Conservation (phyloP, 2,888 invertebrate species). For the Malthinus seriepunctatus region DNA sequence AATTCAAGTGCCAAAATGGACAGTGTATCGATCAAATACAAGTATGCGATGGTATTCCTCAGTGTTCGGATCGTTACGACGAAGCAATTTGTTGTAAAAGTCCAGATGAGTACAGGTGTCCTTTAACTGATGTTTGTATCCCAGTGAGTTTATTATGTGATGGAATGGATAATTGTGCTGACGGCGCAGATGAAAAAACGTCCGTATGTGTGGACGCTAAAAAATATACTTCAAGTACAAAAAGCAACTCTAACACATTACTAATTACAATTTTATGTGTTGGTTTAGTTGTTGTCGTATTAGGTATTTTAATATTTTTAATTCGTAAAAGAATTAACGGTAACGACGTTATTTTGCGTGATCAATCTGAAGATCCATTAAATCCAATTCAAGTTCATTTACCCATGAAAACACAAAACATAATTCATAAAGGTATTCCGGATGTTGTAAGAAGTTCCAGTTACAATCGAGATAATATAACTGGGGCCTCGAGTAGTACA, state of each 20-base stretch:
- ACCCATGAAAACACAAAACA: conserved; percentile 43
- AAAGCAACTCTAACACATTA: conserved; percentile 28
- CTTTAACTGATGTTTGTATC: conserved; percentile 74
- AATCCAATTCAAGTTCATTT: conserved; percentile 57
- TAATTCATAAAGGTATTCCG: conserved; percentile 54
- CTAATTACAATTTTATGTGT: conserved; percentile 61
- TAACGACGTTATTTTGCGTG: conserved; percentile 53
- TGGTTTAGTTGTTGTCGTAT: conserved; percentile 60
- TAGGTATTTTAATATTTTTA: conserved; percentile 44
- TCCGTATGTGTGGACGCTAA: conserved; percentile 61
- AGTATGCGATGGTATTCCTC: conserved; percentile 48
- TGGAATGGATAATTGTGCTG: conserved; percentile 76
- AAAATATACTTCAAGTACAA: conserved; percentile 51
- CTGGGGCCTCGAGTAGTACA: conserved; percentile 69
- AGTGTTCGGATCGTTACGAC: conserved; percentile 71
- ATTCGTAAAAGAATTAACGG: conserved; percentile 37
- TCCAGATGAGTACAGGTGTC: conserved; percentile 69
- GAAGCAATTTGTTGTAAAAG: conserved; percentile 70
- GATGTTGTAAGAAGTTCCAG: conserved; percentile 64
- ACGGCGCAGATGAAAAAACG: conserved; percentile 77
- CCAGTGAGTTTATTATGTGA: conserved; percentile 72
- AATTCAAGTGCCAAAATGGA: conserved; percentile 65
- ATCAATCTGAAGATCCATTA: conserved; percentile 68
- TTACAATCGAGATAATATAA: conserved; percentile 69
- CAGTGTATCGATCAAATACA: conserved; percentile 46